Evolutionary conservation across 2,113 vertebrate genomes (phyloP).

Genomic region (Opisthocomus hoazin): DNA sequence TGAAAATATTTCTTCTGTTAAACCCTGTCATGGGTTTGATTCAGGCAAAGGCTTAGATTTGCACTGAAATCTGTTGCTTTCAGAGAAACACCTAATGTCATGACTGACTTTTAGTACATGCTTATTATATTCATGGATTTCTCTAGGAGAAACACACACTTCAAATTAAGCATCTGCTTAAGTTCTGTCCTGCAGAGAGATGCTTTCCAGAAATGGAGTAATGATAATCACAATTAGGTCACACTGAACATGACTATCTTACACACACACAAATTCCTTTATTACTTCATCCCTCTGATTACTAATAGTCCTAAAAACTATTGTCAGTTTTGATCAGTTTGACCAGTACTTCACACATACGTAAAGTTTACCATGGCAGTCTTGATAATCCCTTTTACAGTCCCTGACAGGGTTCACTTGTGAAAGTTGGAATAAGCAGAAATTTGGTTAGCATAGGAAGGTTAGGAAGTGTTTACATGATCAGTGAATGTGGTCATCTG

Average conservation of each 20-base stretch:
- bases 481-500: slow-evolving; percentile 23
- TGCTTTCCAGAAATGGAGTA: background rate
- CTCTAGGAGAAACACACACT: background rate
- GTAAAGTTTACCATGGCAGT: background rate
- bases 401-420: background rate
- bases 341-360: background rate
- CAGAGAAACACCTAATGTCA: background rate
- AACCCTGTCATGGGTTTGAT: background rate
- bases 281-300: background rate
- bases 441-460: slow-evolving; percentile 39
- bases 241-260: background rate
- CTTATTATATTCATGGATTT: background rate
- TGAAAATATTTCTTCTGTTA: background rate
- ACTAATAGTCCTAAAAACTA: background rate
- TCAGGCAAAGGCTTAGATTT: background rate
- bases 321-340: background rate
- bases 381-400: background rate
- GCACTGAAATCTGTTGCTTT: background rate
- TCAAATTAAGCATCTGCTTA: background rate
- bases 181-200: background rate
- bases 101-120: background rate
- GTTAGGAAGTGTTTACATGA: slow-evolving; percentile 1
- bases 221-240: background rate
- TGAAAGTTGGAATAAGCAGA: slow-evolving; percentile 16
- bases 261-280: background rate